Evolutionary conservation across 2,888 invertebrate genomes (phyloP).

Genomic region (Drosophila buzzatii): DNA sequence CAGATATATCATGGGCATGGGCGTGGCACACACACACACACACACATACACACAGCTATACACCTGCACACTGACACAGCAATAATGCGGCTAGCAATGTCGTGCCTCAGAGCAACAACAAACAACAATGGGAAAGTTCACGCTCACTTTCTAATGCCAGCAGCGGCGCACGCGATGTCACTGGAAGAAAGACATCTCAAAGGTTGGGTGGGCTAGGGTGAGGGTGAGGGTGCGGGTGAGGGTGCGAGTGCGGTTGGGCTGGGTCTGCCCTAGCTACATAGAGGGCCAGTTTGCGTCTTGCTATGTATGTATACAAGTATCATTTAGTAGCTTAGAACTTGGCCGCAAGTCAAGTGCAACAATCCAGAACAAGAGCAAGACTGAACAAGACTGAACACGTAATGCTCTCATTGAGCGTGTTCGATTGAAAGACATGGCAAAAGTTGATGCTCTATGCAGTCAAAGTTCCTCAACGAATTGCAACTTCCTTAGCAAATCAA

Average conservation of each 20-base stretch:
- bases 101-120: slow-evolving; percentile 20
- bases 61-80: neutral
- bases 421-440: neutral
- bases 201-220: neutral
- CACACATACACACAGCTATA: slow-evolving; percentile 2
- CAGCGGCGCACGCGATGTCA: slow-evolving; percentile 56
- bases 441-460: neutral
- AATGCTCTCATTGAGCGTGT: neutral
- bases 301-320: neutral
- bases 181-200: neutral
- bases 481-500: too few species aligned
- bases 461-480: neutral
- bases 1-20: slow-evolving; percentile 9
- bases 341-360: neutral
- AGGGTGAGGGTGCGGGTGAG: neutral
- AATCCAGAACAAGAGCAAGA: neutral
- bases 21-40: slow-evolving; percentile 30
- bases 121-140: slow-evolving; percentile 65
- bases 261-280: neutral
- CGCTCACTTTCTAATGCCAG: slow-evolving; percentile 68
- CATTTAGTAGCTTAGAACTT: neutral
- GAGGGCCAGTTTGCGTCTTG: neutral
- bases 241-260: too few species aligned
- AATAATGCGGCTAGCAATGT: slow-evolving; percentile 35
- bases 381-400: neutral